Percentiles rank a stretch among this genome's conserved stretches.
Evolutionary conservation across 2,113 vertebrate genomes (phyloP).

Genomic region (Abramis brama): DNA sequence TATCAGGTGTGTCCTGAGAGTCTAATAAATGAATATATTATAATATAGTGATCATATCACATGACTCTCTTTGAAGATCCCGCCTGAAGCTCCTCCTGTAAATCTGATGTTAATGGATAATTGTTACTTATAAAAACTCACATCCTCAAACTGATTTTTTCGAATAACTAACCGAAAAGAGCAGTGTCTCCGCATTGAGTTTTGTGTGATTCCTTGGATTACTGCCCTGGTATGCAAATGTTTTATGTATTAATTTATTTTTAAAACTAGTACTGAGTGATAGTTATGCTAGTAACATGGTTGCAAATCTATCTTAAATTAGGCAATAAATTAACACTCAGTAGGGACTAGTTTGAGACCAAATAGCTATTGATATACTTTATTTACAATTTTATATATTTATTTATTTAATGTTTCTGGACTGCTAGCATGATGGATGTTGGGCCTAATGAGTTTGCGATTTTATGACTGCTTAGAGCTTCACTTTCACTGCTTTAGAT

Average conservation of each 20-base stretch:
- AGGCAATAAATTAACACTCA: too few species aligned
- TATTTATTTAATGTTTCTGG: neutral
- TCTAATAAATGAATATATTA: neutral
- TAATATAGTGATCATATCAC: conserved; percentile 13
- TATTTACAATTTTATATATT: too few species aligned
- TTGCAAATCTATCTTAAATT: too few species aligned
- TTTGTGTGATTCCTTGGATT: neutral
- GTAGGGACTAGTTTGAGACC: too few species aligned
- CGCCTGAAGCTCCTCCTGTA: neutral
- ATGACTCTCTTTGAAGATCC: neutral
- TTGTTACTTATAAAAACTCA: conserved; percentile 35
- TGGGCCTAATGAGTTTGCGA: neutral
- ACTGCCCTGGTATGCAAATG: neutral
- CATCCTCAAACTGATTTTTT: conserved; percentile 34
- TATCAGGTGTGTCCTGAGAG: neutral
- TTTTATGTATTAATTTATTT: too few species aligned
- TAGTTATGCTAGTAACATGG: too few species aligned
- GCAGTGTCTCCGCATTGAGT: neutral
- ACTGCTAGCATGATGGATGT: neutral
- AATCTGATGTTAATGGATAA: conserved; percentile 35
- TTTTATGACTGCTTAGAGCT: neutral
- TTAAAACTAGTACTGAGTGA: too few species aligned
- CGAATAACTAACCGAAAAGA: conserved; percentile 42
- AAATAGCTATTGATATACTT: too few species aligned
- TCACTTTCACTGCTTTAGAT: neutral